phyloP scores from a whole-genome alignment of 2,888 invertebrate species.

The Pediacus dermestoides region DNA sequence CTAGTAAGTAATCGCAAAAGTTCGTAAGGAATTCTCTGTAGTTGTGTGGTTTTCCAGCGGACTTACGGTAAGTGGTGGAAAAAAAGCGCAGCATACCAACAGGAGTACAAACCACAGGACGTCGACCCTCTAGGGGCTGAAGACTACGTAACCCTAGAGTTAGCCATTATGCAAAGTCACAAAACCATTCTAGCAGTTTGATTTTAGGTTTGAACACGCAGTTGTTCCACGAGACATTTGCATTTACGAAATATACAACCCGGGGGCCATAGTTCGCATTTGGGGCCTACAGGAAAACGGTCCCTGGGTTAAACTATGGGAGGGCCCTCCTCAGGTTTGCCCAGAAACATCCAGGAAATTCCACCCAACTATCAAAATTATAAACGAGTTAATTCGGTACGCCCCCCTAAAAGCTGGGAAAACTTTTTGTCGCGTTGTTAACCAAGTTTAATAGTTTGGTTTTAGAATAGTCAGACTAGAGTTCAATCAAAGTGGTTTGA shows the following conservation, averaged over 20 bases:
- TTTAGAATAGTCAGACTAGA: constrained; percentile 76
- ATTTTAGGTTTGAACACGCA: constrained; percentile 58
- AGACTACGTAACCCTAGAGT: constrained; percentile 70
- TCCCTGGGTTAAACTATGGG: constrained; percentile 75
- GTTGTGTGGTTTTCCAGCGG: constrained; percentile 60
- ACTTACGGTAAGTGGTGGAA: constrained; percentile 86
- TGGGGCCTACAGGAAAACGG: constrained; percentile 60
- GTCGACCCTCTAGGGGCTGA: constrained; percentile 63
- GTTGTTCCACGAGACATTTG: constrained; percentile 68
- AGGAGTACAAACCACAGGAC: constrained; percentile 73
- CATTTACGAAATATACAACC: constrained; percentile 83
- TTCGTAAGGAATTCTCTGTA: constrained; percentile 3
- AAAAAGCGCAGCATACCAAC: constrained; percentile 66
- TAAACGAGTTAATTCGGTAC: constrained; percentile 57
- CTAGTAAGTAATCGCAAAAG: constrained; percentile 61
- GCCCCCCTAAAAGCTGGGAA: too few species aligned
- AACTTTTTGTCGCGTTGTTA: constrained; percentile 1
- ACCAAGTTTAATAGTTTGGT: constrained; percentile 14
- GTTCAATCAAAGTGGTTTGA: constrained; percentile 75
- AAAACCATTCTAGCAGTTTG: neutral
- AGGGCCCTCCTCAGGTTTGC: constrained; percentile 61
- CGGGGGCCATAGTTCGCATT: constrained; percentile 76
- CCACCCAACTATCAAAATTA: constrained; percentile 64
- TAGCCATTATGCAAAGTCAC: constrained; percentile 25
- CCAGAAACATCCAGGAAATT: constrained; percentile 67